phyloP scores from a whole-genome alignment of 2,113 vertebrate species.

The Myxocyprinus asiaticus region DNA sequence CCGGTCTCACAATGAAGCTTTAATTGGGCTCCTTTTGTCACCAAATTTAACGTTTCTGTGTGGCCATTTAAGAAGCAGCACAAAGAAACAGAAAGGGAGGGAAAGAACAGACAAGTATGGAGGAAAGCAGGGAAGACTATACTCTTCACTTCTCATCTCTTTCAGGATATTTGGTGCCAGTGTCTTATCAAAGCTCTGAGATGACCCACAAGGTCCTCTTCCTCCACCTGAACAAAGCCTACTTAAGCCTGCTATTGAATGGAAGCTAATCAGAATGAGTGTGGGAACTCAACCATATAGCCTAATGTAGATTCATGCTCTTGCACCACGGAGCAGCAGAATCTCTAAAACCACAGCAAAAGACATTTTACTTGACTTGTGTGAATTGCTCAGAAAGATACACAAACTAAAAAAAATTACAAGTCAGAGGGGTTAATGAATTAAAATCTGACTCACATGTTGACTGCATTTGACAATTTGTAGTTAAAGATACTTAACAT shows the following conservation, averaged over 20 bases:
- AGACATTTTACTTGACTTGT: no score
- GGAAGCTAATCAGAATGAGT: slow-evolving; percentile 36
- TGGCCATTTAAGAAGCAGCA: slow-evolving; percentile 42
- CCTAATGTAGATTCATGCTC: background rate
- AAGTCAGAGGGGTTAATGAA: no score
- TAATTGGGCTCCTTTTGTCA: slow-evolving; percentile 60
- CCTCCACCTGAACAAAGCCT: slow-evolving; percentile 43
- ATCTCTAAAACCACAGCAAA: no score
- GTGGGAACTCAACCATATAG: slow-evolving; percentile 35
- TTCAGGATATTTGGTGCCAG: slow-evolving; percentile 35
- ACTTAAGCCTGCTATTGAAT: slow-evolving; percentile 31
- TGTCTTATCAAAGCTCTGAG: slow-evolving; percentile 36
- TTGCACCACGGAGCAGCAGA: no score
- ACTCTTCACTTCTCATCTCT: slow-evolving; percentile 43
- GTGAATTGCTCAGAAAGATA: no score
- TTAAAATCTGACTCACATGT: no score
- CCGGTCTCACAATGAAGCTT: slow-evolving; percentile 32
- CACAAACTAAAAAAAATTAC: no score
- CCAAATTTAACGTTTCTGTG: slow-evolving; percentile 55
- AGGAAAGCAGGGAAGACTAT: slow-evolving; percentile 27
- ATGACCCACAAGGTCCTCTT: slow-evolving; percentile 32
- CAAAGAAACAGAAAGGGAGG: slow-evolving; percentile 46
- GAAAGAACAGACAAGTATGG: slow-evolving; percentile 20
- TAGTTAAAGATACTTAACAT: no score
- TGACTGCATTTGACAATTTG: no score